These are phyloP conservation scores for Drosophila aldrichi DNA, from an alignment of 2,888 invertebrate genomes.

Conservation along the genomic window DNA sequence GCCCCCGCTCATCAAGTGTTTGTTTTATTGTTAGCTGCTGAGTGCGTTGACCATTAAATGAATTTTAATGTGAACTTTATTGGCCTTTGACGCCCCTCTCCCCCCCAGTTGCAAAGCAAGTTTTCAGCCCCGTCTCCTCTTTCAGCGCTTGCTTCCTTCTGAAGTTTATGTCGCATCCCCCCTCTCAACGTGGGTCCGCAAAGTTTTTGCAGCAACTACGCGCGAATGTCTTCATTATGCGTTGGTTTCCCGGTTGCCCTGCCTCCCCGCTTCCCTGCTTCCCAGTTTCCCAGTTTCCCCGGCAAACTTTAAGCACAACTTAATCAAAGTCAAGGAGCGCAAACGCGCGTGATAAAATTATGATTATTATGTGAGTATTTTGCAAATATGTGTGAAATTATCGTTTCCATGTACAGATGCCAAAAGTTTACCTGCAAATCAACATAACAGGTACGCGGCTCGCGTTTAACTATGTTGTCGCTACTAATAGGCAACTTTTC, in stretches of 20 bases:
- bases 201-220: conserved; percentile 46
- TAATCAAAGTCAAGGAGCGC: conserved; percentile 69
- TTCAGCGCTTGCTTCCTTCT: conserved; percentile 5
- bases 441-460: conserved; percentile 37
- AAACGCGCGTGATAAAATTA: conserved; percentile 73
- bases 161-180: not conserved
- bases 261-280: conserved; percentile 11
- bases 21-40: conserved; percentile 17
- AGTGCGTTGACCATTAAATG: conserved; percentile 65
- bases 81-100: conserved; percentile 46
- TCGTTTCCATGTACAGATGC: conserved; percentile 65
- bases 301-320: conserved; percentile 74
- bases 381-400: conserved; percentile 70
- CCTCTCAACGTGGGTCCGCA: conserved; percentile 34
- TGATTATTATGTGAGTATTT: conserved; percentile 67
- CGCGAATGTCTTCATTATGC: conserved; percentile 50
- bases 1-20: conserved; percentile 16
- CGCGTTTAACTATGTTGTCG: conserved; percentile 22
- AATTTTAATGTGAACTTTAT: conserved; percentile 63
- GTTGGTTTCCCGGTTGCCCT: conserved; percentile 16
- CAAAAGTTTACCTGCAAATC: conserved; percentile 64
- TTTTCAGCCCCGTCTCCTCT: conserved; percentile 12
- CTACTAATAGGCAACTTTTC: conserved; percentile 38
- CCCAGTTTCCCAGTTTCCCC: conserved; percentile 14
- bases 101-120: conserved; percentile 12